These are phyloP conservation scores for Tipula confusa DNA, from an alignment of 2,888 invertebrate genomes.

Conservation along the genomic window DNA sequence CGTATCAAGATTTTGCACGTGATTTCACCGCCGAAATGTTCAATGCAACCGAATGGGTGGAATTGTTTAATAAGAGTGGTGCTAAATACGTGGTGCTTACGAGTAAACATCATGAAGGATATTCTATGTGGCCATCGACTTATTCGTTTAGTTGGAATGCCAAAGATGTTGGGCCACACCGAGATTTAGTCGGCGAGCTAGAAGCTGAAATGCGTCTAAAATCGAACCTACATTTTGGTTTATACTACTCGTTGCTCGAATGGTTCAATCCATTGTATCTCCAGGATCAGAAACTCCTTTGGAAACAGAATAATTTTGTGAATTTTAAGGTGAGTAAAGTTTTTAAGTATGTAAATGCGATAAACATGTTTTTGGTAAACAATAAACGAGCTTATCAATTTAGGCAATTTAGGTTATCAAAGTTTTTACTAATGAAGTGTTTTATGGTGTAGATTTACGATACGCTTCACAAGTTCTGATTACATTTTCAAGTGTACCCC, in stretches of 20 bases:
- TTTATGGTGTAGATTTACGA: not conserved
- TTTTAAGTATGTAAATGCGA: not conserved
- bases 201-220: constrained; percentile 60
- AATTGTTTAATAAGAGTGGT: constrained; percentile 75
- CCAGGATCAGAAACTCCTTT: constrained; percentile 62
- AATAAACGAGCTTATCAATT: not conserved
- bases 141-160: constrained; percentile 83
- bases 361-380: not conserved
- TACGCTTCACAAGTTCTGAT: too few relatives aligned
- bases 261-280: constrained; percentile 83
- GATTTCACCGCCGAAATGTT: constrained; percentile 89
- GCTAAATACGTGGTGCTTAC: constrained; percentile 83
- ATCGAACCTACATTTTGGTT: constrained; percentile 66
- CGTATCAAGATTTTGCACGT: constrained; percentile 87
- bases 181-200: constrained; percentile 71
- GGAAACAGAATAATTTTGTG: constrained; percentile 62
- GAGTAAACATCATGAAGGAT: constrained; percentile 87
- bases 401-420: not conserved
- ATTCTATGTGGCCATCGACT: constrained; percentile 75
- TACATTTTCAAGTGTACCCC: not conserved
- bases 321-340: constrained; percentile 56
- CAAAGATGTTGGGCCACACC: constrained; percentile 68
- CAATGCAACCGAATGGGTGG: constrained; percentile 77
- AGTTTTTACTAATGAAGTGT: not conserved
- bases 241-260: constrained; percentile 82